Conservation (phyloP, 2,113 vertebrate genomes). For the Pygoscelis adeliae region DNA sequence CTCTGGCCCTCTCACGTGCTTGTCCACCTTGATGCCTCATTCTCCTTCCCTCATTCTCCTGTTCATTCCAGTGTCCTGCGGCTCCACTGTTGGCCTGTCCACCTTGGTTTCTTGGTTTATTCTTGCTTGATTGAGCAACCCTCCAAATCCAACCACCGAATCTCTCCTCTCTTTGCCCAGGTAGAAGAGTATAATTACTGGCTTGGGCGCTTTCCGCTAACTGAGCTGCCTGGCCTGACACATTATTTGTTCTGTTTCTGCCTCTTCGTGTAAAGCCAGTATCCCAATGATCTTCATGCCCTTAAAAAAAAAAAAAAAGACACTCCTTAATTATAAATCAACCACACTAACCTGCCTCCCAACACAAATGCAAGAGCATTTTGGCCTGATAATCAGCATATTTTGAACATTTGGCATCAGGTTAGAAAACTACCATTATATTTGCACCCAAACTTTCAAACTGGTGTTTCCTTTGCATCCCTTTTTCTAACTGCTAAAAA, state of each 20-base stretch:
- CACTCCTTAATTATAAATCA: not conserved
- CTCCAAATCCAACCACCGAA: not conserved
- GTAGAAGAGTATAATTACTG: not conserved
- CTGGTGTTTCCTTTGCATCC: not conserved
- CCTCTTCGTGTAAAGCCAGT: slow-evolving; percentile 2
- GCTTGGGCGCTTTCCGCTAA: not conserved
- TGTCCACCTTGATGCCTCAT: not conserved
- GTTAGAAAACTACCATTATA: not conserved
- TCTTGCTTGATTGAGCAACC: slow-evolving; percentile 37
- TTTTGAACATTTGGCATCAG: not conserved
- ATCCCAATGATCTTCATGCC: not conserved
- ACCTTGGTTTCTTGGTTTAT: slow-evolving; percentile 43
- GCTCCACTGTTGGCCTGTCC: not conserved
- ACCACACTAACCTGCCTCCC: not conserved
- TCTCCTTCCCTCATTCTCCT: slow-evolving; percentile 35
- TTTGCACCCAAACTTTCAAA: not conserved
- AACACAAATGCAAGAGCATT: not conserved
- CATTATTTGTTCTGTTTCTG: slow-evolving; percentile 36
- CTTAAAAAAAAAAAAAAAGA: not conserved
- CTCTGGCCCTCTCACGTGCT: not conserved
- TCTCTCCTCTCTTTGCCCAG: slow-evolving; percentile 42
- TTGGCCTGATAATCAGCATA: not conserved
- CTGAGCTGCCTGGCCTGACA: not conserved
- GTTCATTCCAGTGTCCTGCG: slow-evolving; percentile 38
- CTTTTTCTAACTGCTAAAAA: not conserved